Evolutionary conservation across 2,888 invertebrate genomes (phyloP), one percentile per base, ranked within the genome.

Genomic region (Vannuccia rotundouncinata): DNA sequence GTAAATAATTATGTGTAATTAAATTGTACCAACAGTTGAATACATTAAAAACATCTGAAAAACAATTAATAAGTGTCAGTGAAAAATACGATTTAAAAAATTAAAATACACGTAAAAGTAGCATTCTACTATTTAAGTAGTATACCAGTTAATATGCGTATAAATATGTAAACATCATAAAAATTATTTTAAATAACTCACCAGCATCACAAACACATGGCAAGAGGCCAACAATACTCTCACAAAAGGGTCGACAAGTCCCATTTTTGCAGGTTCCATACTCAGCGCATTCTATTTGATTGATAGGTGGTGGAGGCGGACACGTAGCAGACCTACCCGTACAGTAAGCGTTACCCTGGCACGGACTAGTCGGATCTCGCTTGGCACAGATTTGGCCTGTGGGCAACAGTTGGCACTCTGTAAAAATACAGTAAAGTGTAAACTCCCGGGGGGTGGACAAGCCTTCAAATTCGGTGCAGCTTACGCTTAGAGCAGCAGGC

Each of bases 151-250:
- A 45, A 45, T 10, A 45, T 45, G 5, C 5, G 45, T 45, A 45
- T 45, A n/a, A n/a, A n/a, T n/a, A 10, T 45, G 10, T 45, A 10
- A 17, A 45, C 17, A 45, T 45, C 17, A 17, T 10, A 45, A 10
- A 10, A 45, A 45, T 45, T 45, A 73, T 73, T 73, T 25, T 73
- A 73, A n/a, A 78, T 17, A 80, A 87, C 91, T 87, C 88, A 94
- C 94, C 93, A 84, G 93, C 93, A 86, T 95, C 95, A 88, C 97
- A 97, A 93, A 96, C 95, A 90, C 97, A 97, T 87, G 95, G 95
- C 87, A 94, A 94, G 86, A 94, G 90, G 2, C 84, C 84, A n/a
- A n/a, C n/a, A 93, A 94, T 93, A 25, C 94, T 94, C 89, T 97
- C 95, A 88, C 97, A 98, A 88, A 93, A 96, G 0, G 96, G 95